Evolutionary conservation across 2,113 vertebrate genomes (phyloP).

Genomic region (Lepisosteus osseus): DNA sequence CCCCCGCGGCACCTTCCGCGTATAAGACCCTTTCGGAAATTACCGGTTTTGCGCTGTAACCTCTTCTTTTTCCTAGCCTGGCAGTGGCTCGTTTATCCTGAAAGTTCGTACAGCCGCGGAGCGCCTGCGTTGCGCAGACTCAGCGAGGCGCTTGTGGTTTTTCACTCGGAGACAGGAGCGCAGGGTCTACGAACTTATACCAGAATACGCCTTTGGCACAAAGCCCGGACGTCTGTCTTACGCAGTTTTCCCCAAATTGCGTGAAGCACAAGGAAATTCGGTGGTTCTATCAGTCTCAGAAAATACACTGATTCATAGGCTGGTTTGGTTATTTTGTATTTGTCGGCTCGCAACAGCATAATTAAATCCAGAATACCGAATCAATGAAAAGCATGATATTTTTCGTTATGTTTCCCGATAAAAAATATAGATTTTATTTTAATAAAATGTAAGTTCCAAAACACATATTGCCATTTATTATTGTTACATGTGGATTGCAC

Average conservation of each 20-base stretch:
- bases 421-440: too few relatives aligned
- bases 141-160: slow-evolving; percentile 21
- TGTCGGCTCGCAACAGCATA: too few relatives aligned
- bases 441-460: too few relatives aligned
- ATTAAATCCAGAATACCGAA: too few relatives aligned
- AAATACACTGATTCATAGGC: too few relatives aligned
- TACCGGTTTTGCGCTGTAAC: slow-evolving; percentile 11
- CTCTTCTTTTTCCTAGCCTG: slow-evolving; percentile 9
- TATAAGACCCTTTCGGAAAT: slow-evolving; percentile 36
- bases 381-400: too few relatives aligned
- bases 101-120: slow-evolving; percentile 43
- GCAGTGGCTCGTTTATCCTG: slow-evolving; percentile 11
- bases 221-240: neutral
- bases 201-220: slow-evolving; percentile 26
- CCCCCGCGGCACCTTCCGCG: slow-evolving; percentile 40
- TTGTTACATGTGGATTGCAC: too few relatives aligned
- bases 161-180: slow-evolving; percentile 12
- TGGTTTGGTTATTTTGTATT: too few relatives aligned
- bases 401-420: too few relatives aligned
- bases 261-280: neutral
- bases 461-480: too few relatives aligned
- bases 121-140: slow-evolving; percentile 41
- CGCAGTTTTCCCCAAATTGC: neutral
- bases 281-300: neutral
- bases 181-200: slow-evolving; percentile 30